Base-by-base conservation (phyloP, 2,113 vertebrate genomes). In the Atractosteus spatula region DNA sequence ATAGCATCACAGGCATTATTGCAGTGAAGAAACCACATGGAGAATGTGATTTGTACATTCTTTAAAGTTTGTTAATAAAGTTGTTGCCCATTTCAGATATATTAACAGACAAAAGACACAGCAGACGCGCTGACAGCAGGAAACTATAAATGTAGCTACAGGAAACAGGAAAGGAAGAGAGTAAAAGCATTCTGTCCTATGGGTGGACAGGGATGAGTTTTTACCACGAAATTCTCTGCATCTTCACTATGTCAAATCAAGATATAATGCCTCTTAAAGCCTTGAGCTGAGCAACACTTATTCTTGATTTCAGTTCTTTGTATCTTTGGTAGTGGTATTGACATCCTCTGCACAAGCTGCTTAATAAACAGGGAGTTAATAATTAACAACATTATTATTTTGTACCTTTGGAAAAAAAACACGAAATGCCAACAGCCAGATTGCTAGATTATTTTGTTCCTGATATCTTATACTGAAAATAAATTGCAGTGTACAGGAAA, bases 91-190 rank as follows among this genome's bases (percentile, higher is more conserved):
- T 13, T 14, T 17, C 17, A 41, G 70, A 45, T 17, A 67, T 66
- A 55, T 65, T 57, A 71, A 76, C 56, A 57, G 51, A 43, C 65
- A 62, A 54, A 59, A 71, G 71, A 71, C 51, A 76, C 70, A 64
- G 76, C 68, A 74, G 73, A 41, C 16, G 75, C 74, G 74, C 75
- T 71, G 78, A 79, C 68, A 70, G 71, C 72, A 74, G 78, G 78
- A 79, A 76, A 74, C 62, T 77, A 66, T 77, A 79, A 76, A 77
- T 74, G 71, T 70, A 43, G 56, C 61, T 65, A 14, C 72, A 79
- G 71, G 75, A 79, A 77, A 65, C 66, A 45, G 66, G 76, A 71
- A 44, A 71, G 72, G 72, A n/a, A 45, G 12, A 51, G n/a, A 42
- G 71, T 55, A 57, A 61, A 65, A 70, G 56, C 56, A 14, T 12